Conservation (phyloP, 2,113 vertebrate species). For the Melozone crissalis region DNA sequence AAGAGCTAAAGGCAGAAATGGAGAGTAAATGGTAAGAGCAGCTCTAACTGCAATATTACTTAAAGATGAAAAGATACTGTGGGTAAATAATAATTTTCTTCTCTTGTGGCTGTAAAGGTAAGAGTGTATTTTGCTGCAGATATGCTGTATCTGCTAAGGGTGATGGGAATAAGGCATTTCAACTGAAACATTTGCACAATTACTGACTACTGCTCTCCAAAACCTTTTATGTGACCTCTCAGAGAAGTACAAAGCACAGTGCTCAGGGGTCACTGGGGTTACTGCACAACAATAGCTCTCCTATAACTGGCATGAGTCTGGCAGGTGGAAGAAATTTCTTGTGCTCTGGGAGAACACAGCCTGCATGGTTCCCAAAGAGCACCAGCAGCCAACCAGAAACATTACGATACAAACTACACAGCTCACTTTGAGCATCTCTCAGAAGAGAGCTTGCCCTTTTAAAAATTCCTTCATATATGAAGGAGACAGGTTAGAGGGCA, state of each 20-base stretch:
- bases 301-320: background rate
- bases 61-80: background rate
- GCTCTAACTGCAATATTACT: background rate
- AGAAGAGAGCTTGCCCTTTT: background rate
- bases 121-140: background rate
- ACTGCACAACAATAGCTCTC: constrained; percentile 35
- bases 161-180: background rate
- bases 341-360: constrained; percentile 40
- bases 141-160: background rate
- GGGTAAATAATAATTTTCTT: background rate
- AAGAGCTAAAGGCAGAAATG: background rate
- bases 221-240: constrained; percentile 36
- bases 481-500: constrained; percentile 25
- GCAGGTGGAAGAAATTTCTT: constrained; percentile 53
- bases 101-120: background rate
- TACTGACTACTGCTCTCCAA: constrained; percentile 12
- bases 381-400: constrained; percentile 39
- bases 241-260: constrained; percentile 18
- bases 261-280: constrained; percentile 19
- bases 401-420: background rate
- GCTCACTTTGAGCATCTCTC: background rate
- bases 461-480: background rate
- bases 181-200: background rate
- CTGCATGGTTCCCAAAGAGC: constrained; percentile 37
- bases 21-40: background rate